phyloP scores from a whole-genome alignment of 2,113 vertebrate genomes.

The Hemichromis elongatus region DNA sequence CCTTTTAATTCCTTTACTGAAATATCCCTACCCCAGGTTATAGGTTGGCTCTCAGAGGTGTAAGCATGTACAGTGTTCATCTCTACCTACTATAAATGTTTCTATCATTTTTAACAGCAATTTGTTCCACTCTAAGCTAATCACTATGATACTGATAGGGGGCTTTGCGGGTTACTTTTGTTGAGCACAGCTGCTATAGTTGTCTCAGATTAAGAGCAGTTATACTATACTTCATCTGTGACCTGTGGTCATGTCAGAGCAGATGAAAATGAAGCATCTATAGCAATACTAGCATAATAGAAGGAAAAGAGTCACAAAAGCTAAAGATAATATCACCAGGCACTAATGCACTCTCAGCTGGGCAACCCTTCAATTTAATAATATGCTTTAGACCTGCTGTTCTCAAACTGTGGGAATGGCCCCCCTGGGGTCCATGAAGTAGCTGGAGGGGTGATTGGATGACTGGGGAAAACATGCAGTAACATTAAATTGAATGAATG shows the following conservation, averaged over 20 bases:
- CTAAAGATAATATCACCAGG: not conserved
- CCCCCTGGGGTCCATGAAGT: not conserved
- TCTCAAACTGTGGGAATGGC: not conserved
- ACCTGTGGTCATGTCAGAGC: not conserved
- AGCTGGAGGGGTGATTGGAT: not conserved
- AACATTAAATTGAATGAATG: not conserved
- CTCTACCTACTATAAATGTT: not conserved
- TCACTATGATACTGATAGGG: not conserved
- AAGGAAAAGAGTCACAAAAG: not conserved
- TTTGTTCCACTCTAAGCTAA: not conserved
- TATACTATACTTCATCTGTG: not conserved
- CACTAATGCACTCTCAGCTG: not conserved
- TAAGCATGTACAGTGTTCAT: not conserved
- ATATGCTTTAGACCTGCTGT: not conserved
- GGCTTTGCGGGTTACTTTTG: not conserved
- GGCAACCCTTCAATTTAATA: not conserved
- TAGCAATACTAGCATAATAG: not conserved
- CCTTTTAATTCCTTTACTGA: not conserved
- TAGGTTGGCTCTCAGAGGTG: not conserved
- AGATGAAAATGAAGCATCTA: not conserved
- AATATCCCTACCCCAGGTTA: not conserved
- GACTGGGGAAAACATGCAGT: not conserved
- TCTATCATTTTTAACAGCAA: not conserved
- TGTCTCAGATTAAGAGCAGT: not conserved
- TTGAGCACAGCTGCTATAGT: not conserved